phyloP scores from a whole-genome alignment of 2,113 vertebrate species.

The Python bivittatus region DNA sequence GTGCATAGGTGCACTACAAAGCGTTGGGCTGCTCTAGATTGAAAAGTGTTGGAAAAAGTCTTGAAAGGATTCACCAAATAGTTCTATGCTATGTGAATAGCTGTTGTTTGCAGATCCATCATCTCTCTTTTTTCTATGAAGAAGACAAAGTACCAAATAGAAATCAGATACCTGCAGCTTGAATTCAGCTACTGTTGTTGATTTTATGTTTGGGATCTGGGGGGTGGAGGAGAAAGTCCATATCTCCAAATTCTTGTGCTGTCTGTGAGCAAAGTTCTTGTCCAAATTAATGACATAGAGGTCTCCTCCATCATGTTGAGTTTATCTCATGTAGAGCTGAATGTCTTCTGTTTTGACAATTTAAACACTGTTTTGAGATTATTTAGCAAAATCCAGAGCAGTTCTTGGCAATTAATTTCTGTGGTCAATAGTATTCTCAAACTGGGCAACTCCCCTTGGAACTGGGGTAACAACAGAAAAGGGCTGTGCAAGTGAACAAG shows the following conservation, averaged over 20 bases:
- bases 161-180: constrained; percentile 27
- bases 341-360: constrained; percentile 72
- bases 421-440: constrained; percentile 71
- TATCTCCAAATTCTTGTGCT: accelerated
- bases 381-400: constrained; percentile 71
- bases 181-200: neutral
- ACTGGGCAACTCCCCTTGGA: constrained; percentile 73
- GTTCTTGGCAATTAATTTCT: constrained; percentile 75
- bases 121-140: constrained; percentile 45
- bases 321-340: constrained; percentile 60
- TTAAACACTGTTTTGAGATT: constrained; percentile 65
- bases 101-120: constrained; percentile 60
- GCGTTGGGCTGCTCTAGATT: constrained; percentile 62
- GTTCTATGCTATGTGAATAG: constrained; percentile 52
- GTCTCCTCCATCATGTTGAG: constrained; percentile 16
- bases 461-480: constrained; percentile 63
- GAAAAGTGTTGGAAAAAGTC: constrained; percentile 50
- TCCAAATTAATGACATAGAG: neutral
- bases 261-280: neutral
- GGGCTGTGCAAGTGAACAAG: constrained; percentile 66
- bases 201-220: accelerated
- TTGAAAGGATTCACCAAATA: constrained; percentile 61
- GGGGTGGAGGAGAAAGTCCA: neutral
- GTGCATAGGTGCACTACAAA: constrained; percentile 63
- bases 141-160: constrained; percentile 51